Conservation (phyloP, 2,113 vertebrate species). For the Hydrolagus affinis region DNA sequence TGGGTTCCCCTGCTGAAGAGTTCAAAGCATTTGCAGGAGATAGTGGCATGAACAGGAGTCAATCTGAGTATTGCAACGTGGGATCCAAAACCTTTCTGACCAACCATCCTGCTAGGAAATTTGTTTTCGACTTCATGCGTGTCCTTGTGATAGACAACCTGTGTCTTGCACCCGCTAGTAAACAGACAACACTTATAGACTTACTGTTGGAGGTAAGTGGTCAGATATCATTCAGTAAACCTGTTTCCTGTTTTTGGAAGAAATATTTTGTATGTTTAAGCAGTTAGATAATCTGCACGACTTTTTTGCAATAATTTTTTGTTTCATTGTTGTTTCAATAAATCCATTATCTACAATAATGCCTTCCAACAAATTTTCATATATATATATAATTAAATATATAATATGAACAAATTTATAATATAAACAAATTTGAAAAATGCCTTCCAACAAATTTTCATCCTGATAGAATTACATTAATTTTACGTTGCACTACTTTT, state of each 20-base stretch:
- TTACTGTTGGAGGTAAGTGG: slow-evolving; percentile 80
- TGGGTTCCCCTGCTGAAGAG: slow-evolving; percentile 87
- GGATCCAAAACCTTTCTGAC: slow-evolving; percentile 93
- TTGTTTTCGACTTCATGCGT: slow-evolving; percentile 96
- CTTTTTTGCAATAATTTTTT: no score
- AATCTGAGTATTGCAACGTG: slow-evolving; percentile 94
- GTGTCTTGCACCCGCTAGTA: slow-evolving; percentile 86
- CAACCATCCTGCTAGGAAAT: slow-evolving; percentile 95
- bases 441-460: no score
- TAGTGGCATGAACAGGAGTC: slow-evolving; percentile 95
- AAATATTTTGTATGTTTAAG: background rate
- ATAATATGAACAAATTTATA: no score
- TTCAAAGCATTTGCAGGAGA: slow-evolving; percentile 86
- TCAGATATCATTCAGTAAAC: background rate
- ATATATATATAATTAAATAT: no score
- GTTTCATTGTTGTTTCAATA: no score
- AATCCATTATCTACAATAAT: no score
- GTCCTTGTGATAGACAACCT: slow-evolving; percentile 96
- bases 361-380: no score
- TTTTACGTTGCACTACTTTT: no score
- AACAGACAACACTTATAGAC: slow-evolving; percentile 89
- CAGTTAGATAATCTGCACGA: no score
- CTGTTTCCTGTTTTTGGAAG: background rate
- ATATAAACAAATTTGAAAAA: no score
- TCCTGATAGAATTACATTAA: no score